phyloP scores from a whole-genome alignment of 2,888 invertebrate genomes.

The Odontothrips loti region DNA sequence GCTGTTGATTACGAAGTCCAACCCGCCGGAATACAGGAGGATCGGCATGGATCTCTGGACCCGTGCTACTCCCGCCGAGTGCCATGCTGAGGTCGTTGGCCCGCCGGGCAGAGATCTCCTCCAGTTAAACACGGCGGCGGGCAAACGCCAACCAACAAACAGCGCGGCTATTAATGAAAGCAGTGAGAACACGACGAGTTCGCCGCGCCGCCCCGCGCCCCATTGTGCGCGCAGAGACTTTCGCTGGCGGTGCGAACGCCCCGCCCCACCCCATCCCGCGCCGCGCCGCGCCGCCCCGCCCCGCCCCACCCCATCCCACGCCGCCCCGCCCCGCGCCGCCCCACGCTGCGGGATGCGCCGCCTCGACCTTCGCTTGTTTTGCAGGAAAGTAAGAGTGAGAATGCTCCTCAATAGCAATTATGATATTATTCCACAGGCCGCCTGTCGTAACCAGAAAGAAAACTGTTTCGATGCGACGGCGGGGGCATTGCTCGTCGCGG shows the following conservation, averaged over 20 bases:
- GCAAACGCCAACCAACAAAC: background rate
- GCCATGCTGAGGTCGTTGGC: no score
- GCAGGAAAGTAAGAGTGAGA: slow-evolving; percentile 19
- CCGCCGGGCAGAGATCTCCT: no score
- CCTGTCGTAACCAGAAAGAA: background rate
- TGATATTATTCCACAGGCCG: background rate
- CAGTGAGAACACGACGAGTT: slow-evolving; percentile 19
- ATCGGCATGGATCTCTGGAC: no score
- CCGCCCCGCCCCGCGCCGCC: background rate
- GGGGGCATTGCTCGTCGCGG: background rate
- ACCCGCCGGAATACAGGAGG: no score
- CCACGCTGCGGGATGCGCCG: background rate
- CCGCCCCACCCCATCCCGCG: background rate
- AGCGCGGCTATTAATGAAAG: background rate
- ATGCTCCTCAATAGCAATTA: slow-evolving; percentile 12
- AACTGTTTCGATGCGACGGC: background rate
- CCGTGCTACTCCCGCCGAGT: no score
- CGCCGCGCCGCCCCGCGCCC: background rate
- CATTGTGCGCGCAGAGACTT: slow-evolving; percentile 1
- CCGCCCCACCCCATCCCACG: no score
- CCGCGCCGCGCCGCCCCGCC: background rate
- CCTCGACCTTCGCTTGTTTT: background rate
- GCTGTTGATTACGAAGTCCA: no score
- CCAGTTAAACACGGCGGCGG: no score
- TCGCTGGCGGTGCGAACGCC: background rate